Percentiles rank a stretch among this genome's conserved stretches.
Conservation (phyloP, 1,140 invertebrate species). For the Tetramorium simillimum region DNA sequence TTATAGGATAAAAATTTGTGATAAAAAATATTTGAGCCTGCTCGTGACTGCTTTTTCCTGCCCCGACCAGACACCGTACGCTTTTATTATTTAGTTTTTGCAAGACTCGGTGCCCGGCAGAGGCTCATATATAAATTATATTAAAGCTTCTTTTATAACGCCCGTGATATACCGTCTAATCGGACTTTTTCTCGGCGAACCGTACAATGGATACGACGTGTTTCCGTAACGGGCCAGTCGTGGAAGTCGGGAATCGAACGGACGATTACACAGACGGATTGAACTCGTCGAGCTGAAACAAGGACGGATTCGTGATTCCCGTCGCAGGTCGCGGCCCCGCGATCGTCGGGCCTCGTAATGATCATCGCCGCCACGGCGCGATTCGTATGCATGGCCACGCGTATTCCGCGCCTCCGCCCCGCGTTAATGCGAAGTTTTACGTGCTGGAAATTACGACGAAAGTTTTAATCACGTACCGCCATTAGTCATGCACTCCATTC, state of each 20-base stretch:
- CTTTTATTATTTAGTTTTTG: neutral
- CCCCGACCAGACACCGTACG: neutral
- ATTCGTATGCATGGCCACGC: conserved; percentile 31
- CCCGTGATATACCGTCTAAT: neutral
- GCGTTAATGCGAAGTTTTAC: conserved; percentile 63
- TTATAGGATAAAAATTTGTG: neutral
- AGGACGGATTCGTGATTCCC: neutral
- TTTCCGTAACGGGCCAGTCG: conserved; percentile 27
- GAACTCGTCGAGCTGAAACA: conserved; percentile 8
- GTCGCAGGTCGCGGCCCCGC: neutral
- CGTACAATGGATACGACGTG: neutral
- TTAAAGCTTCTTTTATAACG: neutral
- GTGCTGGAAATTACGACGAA: conserved; percentile 78
- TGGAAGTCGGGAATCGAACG: neutral
- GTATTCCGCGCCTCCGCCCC: neutral
- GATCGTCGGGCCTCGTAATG: conserved; percentile 1
- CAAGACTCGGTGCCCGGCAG: neutral
- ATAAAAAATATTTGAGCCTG: conserved; percentile 11
- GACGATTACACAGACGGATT: neutral
- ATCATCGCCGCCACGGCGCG: neutral
- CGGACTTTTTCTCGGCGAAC: neutral
- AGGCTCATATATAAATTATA: neutral
- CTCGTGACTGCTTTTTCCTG: neutral
- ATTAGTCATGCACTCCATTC: conserved; percentile 79
- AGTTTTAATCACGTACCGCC: conserved; percentile 82